A percentile compares a stretch with the other conserved stretches of the same genome.
phyloP scores from a whole-genome alignment of 2,113 vertebrate genomes.

The Phodopus roborovskii region DNA sequence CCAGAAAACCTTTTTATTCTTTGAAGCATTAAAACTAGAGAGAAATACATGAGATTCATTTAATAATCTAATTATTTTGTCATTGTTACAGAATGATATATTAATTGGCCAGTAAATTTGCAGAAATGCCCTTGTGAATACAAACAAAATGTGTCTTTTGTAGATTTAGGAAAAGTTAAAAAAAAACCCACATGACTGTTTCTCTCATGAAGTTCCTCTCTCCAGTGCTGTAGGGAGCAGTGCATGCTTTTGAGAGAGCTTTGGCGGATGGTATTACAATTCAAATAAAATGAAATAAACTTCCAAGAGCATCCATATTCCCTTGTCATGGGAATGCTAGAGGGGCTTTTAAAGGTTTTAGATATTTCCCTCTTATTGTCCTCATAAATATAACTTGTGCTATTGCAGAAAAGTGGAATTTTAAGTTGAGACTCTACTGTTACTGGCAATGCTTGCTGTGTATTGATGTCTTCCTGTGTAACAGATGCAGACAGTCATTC shows the following conservation, averaged over 20 bases:
- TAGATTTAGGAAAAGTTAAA: slow-evolving; percentile 60
- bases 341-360: slow-evolving; percentile 78
- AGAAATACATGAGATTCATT: slow-evolving; percentile 61
- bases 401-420: slow-evolving; percentile 65
- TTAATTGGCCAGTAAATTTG: slow-evolving; percentile 76
- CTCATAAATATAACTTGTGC: slow-evolving; percentile 79
- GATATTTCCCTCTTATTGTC: slow-evolving; percentile 71
- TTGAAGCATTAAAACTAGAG: slow-evolving; percentile 57
- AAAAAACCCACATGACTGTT: slow-evolving; percentile 72
- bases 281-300: slow-evolving; percentile 83
- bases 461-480: slow-evolving; percentile 3
- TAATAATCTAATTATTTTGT: slow-evolving; percentile 80
- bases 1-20: slow-evolving; percentile 46
- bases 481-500: slow-evolving; percentile 61
- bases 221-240: slow-evolving; percentile 70
- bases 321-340: slow-evolving; percentile 77
- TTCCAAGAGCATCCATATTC: slow-evolving; percentile 80
- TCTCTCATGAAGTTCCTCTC: slow-evolving; percentile 72
- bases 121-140: slow-evolving; percentile 76
- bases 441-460: background rate
- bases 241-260: slow-evolving; percentile 69
- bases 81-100: slow-evolving; percentile 68
- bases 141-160: slow-evolving; percentile 81
- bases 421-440: slow-evolving; percentile 70
- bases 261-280: slow-evolving; percentile 85